Evolutionary conservation across 2,888 invertebrate species (phyloP), one percentile per base, ranked within the genome.

Genomic region (Eilema depressum): DNA sequence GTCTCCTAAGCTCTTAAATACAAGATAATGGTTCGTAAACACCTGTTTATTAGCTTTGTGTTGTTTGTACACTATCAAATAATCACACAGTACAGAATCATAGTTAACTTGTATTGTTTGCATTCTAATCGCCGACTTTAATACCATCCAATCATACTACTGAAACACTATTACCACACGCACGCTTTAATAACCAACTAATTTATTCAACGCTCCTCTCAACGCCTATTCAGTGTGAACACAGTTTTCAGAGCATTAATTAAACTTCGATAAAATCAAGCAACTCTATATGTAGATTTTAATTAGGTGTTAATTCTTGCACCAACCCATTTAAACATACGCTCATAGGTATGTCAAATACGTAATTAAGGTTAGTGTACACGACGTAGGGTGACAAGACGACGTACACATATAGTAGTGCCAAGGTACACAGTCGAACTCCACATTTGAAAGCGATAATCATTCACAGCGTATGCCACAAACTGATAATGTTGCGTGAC

Each of bases 401-500:
- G 71, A 64, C 74, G 79, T 69, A 64, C 75, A 64, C 75, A 80
- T 69, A 79, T 80, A 79, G 76, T 76, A 69, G 81, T 79, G 86
- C 86, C 85, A 84, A 85, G 81, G 81, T 85, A 88, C 87, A 87
- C 85, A 87, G 75, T 77, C 77, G 64, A 62, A 66, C 57, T 79
- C 79, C 82, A 77, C 82, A 85, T 87, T 86, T 85, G 85, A 88
- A 83, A 84, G 76, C 87, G 83, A 87, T 89, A 86, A 87, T 86
- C 82, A 85, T 83, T 86, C 88, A 89, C 83, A 84, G 83, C 82
- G 85, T 81, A 85, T 80, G 85, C 83, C 82, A 76, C 83, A 81
- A 87, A 82, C 88, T 87, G 90, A 91, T 92, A 91, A 90, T 90
- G 88, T 88, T 87, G 86, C 87, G 83, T 82, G 74, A 80, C 83